Evolutionary conservation across 2,888 invertebrate species (phyloP).

Genomic region (Drosophila trichaetosa): DNA sequence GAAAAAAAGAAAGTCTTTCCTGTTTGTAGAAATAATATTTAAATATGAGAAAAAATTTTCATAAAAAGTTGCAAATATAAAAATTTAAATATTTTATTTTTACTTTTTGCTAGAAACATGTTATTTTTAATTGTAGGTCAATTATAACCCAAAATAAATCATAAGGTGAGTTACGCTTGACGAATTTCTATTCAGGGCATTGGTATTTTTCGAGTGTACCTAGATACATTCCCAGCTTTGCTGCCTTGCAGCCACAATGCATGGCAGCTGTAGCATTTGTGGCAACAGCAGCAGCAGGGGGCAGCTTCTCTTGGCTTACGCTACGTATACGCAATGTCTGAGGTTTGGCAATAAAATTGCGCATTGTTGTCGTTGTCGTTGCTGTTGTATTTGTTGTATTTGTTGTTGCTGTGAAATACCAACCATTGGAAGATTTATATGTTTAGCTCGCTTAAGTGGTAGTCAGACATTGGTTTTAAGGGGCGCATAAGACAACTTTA

Average conservation of each 20-base stretch:
- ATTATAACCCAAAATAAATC: background rate
- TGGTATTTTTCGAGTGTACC: background rate
- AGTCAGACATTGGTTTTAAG: conserved; percentile 78
- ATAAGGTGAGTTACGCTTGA: no score
- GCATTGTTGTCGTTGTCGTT: conserved; percentile 64
- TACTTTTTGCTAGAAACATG: no score
- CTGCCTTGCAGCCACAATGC: conserved; percentile 56
- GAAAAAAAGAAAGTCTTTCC: background rate
- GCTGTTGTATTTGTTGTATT: conserved; percentile 29
- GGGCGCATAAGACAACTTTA: conserved; percentile 68
- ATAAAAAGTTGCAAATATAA: background rate
- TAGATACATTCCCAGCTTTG: conserved; percentile 29
- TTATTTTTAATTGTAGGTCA: background rate
- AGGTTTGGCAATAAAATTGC: conserved; percentile 76
- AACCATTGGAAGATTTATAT: conserved; percentile 76
- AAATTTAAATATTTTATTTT: no score
- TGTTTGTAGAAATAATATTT: background rate
- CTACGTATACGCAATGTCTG: conserved; percentile 76
- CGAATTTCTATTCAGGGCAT: background rate
- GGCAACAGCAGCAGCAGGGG: conserved; percentile 46
- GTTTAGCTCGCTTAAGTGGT: conserved; percentile 76
- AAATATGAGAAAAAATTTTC: background rate
- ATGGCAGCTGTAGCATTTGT: conserved; percentile 68
- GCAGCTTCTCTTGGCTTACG: conserved; percentile 55
- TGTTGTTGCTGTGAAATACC: conserved; percentile 60